These are phyloP conservation scores for Trichogramma evanescens DNA, from an alignment of 2,888 invertebrate species.

Conservation along the genomic window DNA sequence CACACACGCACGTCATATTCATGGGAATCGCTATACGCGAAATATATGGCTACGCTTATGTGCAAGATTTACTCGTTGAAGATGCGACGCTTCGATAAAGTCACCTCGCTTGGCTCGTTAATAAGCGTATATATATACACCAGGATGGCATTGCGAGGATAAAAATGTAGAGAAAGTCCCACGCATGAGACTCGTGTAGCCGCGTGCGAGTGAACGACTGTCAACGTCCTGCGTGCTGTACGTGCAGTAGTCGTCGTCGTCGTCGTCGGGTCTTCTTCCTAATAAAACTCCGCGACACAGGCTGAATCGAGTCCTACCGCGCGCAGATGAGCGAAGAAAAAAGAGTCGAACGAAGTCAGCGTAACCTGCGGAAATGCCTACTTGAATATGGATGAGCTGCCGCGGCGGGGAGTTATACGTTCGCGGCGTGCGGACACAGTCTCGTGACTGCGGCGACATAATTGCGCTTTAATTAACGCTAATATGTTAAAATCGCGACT, in stretches of 20 bases:
- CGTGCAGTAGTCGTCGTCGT: no score
- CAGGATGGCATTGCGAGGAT: conserved; percentile 1
- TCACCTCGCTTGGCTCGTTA: conserved; percentile 2
- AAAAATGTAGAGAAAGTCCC: conserved; percentile 16
- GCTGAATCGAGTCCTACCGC: neutral
- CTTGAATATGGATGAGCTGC: conserved; percentile 45
- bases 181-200: neutral
- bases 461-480: conserved; percentile 49
- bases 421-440: conserved; percentile 34
- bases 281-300: no score
- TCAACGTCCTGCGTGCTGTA: conserved; percentile 27
- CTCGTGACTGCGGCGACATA: conserved; percentile 47
- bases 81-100: conserved; percentile 17
- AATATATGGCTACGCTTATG: neutral
- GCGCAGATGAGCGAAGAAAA: conserved; percentile 15
- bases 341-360: conserved; percentile 13
- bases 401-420: conserved; percentile 2
- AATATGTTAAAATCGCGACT: conserved; percentile 46
- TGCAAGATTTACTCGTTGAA: neutral
- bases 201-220: conserved; percentile 24
- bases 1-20: neutral
- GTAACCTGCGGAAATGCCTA: conserved; percentile 36
- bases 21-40: conserved; percentile 7
- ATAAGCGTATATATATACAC: conserved; percentile 1
- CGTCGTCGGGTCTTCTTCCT: no score